These are phyloP conservation scores for Okamejei kenojei DNA, from an alignment of 2,797 vertebrate genomes.

Conservation along the genomic window DNA sequence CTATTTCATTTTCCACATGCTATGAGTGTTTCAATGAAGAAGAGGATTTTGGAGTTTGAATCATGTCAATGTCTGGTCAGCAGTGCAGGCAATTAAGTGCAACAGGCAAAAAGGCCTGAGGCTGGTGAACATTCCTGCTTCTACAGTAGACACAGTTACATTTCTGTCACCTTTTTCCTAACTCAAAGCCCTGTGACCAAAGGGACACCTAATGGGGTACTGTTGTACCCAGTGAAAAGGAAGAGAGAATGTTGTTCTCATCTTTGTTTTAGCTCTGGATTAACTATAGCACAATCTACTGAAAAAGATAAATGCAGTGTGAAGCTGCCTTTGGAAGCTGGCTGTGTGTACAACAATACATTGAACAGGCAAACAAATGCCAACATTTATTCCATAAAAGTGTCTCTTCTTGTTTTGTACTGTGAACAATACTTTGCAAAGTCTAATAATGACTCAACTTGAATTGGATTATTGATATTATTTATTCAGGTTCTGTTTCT, in stretches of 20 bases:
- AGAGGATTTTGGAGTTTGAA: not conserved
- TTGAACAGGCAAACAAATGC: not conserved
- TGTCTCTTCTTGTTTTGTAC: slow-evolving; percentile 1
- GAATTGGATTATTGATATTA: not conserved
- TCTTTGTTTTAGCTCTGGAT: not conserved
- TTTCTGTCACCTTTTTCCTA: not conserved
- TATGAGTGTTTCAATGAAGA: not conserved
- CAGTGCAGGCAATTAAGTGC: not conserved
- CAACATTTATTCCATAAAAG: not conserved
- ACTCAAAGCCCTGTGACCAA: not conserved
- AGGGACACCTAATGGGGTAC: not conserved
- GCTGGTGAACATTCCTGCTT: not conserved
- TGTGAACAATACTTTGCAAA: not conserved
- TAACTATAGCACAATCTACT: not conserved
- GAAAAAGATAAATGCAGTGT: not conserved
- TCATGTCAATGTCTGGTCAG: not conserved
- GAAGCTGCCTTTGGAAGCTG: not conserved
- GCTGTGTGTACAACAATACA: not conserved
- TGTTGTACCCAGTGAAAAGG: not conserved
- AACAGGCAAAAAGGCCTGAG: not conserved
- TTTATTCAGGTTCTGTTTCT: not conserved
- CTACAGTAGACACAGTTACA: not conserved
- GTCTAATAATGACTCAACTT: not conserved
- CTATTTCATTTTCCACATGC: not conserved
- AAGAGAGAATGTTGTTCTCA: not conserved